Evolutionary conservation across 2,797 vertebrate genomes (phyloP).

Genomic region (Furcifer pardalis): DNA sequence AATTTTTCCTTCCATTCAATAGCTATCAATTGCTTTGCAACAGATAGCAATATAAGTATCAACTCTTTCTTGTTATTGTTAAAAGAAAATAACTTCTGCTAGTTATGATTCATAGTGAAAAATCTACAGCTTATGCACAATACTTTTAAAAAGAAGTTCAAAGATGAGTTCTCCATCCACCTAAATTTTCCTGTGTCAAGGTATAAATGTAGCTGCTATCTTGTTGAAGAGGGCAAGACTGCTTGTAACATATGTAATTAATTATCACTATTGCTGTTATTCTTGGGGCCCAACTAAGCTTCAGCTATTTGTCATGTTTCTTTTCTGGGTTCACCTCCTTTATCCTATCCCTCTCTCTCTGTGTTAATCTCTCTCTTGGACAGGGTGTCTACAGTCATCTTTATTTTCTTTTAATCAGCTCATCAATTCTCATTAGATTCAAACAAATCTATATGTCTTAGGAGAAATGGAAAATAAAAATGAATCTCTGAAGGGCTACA

Average conservation of each 20-base stretch:
- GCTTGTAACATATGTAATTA: constrained; percentile 26
- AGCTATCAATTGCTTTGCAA: too few species aligned
- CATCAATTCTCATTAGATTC: constrained; percentile 8
- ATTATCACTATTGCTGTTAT: constrained; percentile 25
- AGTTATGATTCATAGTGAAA: background rate
- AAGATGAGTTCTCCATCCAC: background rate
- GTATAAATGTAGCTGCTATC: background rate
- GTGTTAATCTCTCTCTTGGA: background rate
- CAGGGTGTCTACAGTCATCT: constrained; percentile 2
- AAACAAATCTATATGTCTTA: constrained; percentile 35
- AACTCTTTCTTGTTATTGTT: background rate
- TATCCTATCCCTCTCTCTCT: background rate
- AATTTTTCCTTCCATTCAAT: too few species aligned
- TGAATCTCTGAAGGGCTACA: background rate
- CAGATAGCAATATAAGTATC: too few species aligned
- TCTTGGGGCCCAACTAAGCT: constrained; percentile 12
- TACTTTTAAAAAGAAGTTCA: constrained; percentile 4
- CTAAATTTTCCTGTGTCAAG: constrained; percentile 31
- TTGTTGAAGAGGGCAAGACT: constrained; percentile 31
- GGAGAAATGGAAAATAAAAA: constrained; percentile 15
- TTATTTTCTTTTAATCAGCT: constrained; percentile 27
- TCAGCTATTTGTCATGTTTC: background rate
- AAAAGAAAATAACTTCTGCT: background rate
- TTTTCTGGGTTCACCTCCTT: background rate
- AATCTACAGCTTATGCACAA: accelerated